A percentile compares a stretch with the other conserved stretches of the same genome.
These are phyloP conservation scores for Enteromius afrohamiltoni DNA, from an alignment of 2,797 vertebrate species.

Conservation along the genomic window DNA sequence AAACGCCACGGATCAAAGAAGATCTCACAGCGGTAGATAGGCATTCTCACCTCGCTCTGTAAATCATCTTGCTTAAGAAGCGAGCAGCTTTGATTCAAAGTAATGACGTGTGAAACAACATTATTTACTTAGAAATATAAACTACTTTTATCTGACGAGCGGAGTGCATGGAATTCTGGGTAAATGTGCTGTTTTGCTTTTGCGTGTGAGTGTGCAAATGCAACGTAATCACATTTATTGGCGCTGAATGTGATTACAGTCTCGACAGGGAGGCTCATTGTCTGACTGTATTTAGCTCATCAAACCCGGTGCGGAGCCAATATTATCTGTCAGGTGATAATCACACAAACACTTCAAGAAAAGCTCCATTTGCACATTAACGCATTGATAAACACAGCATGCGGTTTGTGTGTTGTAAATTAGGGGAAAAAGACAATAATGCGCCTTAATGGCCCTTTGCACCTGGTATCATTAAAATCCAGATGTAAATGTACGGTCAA, in stretches of 20 bases:
- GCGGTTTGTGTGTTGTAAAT: slow-evolving; percentile 2
- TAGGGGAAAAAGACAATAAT: not conserved
- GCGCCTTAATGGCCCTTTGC: not conserved
- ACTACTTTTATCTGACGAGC: not conserved
- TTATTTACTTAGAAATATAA: slow-evolving; percentile 34
- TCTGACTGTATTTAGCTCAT: slow-evolving; percentile 53
- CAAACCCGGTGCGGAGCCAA: slow-evolving; percentile 8
- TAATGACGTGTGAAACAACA: slow-evolving; percentile 24
- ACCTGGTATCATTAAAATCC: not conserved
- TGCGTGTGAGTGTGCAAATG: slow-evolving; percentile 24
- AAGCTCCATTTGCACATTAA: slow-evolving; percentile 9
- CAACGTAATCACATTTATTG: slow-evolving; percentile 37
- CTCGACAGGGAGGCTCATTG: slow-evolving; percentile 45
- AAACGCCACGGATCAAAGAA: slow-evolving; percentile 33
- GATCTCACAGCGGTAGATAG: slow-evolving; percentile 29
- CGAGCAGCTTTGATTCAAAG: slow-evolving; percentile 42
- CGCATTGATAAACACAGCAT: slow-evolving; percentile 21
- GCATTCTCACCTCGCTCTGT: slow-evolving; percentile 15
- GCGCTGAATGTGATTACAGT: slow-evolving; percentile 52
- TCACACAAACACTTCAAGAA: slow-evolving; percentile 33
- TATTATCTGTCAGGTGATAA: slow-evolving; percentile 55
- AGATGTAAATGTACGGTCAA: not conserved
- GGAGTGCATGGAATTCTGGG: not conserved
- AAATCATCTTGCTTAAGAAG: slow-evolving; percentile 27
- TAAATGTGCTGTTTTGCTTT: slow-evolving; percentile 8